Evolutionary conservation across 2,113 vertebrate species (phyloP).

Genomic region (Conger conger): DNA sequence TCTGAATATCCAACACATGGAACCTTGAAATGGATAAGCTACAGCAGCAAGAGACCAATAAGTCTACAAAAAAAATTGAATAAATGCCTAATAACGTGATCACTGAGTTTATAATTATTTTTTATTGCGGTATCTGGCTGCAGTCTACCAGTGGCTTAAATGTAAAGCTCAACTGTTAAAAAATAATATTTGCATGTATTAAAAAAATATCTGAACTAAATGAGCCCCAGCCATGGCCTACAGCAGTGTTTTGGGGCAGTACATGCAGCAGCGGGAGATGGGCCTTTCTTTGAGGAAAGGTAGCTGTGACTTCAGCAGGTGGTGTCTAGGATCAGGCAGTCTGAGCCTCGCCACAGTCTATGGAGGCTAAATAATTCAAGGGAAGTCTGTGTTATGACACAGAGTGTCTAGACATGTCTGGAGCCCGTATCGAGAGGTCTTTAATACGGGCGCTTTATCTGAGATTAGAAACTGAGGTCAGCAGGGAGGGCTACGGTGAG

Average conservation of each 20-base stretch:
- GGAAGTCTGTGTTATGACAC: slow-evolving; percentile 58
- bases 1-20: no score
- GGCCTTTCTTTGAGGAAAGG: slow-evolving; percentile 64
- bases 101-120: no score
- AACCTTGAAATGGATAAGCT: no score
- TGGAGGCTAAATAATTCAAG: slow-evolving; percentile 71
- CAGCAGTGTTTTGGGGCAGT: slow-evolving; percentile 23
- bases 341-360: slow-evolving; percentile 71
- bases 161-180: background rate
- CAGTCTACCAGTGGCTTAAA: no score
- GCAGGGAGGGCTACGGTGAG: slow-evolving; percentile 43
- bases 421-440: slow-evolving; percentile 49
- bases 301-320: slow-evolving; percentile 66
- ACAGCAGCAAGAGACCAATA: no score
- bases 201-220: background rate
- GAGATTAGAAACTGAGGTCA: slow-evolving; percentile 61
- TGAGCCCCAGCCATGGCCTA: background rate
- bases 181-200: background rate
- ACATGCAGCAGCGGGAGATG: slow-evolving; percentile 40
- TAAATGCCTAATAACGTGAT: no score
- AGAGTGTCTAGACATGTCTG: slow-evolving; percentile 75
- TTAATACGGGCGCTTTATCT: slow-evolving; percentile 65
- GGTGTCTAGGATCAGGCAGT: slow-evolving; percentile 65
- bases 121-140: no score
- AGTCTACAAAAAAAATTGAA: no score